phyloP scores from a whole-genome alignment of 2,113 vertebrate genomes.

The Spheniscus mendiculus region DNA sequence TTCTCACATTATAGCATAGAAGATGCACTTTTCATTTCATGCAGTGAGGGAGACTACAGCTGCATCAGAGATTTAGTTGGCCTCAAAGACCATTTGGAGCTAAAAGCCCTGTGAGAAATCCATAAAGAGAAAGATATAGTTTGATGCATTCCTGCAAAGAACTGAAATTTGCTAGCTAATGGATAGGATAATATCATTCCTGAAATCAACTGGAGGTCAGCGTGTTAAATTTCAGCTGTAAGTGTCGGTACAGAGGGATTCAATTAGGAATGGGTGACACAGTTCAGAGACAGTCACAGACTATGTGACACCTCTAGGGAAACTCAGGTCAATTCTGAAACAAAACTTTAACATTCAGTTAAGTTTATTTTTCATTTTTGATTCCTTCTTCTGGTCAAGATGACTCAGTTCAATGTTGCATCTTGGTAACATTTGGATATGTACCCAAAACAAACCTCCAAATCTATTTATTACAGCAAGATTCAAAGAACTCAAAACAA shows the following conservation, averaged over 20 bases:
- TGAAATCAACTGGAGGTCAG: not conserved
- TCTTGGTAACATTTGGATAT: not conserved
- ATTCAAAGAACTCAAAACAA: not conserved
- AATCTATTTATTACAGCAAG: not conserved
- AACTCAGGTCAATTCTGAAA: not conserved
- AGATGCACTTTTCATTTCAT: not conserved
- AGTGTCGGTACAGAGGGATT: not conserved
- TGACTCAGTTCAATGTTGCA: not conserved
- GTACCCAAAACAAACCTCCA: not conserved
- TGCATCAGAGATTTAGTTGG: not conserved
- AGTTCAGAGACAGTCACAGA: not conserved
- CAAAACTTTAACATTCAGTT: not conserved
- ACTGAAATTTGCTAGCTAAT: constrained; percentile 8
- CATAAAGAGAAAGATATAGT: constrained; percentile 24
- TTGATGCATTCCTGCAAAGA: constrained; percentile 46
- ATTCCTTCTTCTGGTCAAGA: not conserved
- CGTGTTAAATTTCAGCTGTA: not conserved
- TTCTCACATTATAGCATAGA: not conserved
- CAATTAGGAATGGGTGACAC: not conserved
- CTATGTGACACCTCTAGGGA: not conserved
- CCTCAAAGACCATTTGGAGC: constrained; percentile 47
- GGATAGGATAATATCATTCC: constrained; percentile 11
- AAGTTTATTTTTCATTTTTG: not conserved
- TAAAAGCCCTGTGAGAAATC: constrained; percentile 40
- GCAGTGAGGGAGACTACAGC: not conserved